phyloP scores from a whole-genome alignment of 2,113 vertebrate species.

The Osmerus eperlanus region DNA sequence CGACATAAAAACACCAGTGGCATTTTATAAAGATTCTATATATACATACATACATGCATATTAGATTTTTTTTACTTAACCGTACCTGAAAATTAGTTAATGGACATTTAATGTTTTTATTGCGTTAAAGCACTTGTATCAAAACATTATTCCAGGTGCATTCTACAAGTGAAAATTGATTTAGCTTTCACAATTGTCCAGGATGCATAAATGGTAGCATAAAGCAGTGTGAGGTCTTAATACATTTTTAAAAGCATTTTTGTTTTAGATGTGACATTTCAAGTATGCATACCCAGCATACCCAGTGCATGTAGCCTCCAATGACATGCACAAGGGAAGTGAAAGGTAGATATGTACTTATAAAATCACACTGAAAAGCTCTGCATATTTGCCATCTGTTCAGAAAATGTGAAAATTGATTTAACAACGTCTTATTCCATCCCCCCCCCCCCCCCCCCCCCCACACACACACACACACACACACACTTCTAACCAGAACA shows the following conservation, averaged over 20 bases:
- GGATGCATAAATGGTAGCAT: not conserved
- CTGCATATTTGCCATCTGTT: conserved; percentile 50
- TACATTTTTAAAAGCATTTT: too few species aligned
- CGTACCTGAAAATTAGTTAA: too few species aligned
- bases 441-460: not conserved
- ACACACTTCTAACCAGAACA: conserved; percentile 59
- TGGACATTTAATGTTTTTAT: not conserved
- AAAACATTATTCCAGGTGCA: too few species aligned
- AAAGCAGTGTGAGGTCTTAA: too few species aligned
- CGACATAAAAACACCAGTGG: too few species aligned
- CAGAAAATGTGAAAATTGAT: conserved; percentile 65
- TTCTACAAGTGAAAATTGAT: not conserved
- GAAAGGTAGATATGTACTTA: conserved; percentile 38
- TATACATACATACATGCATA: too few species aligned
- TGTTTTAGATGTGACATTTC: conserved; percentile 37
- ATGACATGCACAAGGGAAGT: conserved; percentile 36
- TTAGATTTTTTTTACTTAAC: not conserved
- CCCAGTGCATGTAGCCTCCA: conserved; percentile 32
- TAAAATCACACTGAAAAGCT: conserved; percentile 32
- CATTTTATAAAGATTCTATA: too few species aligned
- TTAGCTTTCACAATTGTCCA: too few species aligned
- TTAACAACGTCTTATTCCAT: conserved; percentile 64
- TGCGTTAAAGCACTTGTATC: not conserved
- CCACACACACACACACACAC: too few species aligned
- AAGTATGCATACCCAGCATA: conserved; percentile 23